phyloP scores from a whole-genome alignment of 1,140 invertebrate species.

The Zaprionus ghesquierei region DNA sequence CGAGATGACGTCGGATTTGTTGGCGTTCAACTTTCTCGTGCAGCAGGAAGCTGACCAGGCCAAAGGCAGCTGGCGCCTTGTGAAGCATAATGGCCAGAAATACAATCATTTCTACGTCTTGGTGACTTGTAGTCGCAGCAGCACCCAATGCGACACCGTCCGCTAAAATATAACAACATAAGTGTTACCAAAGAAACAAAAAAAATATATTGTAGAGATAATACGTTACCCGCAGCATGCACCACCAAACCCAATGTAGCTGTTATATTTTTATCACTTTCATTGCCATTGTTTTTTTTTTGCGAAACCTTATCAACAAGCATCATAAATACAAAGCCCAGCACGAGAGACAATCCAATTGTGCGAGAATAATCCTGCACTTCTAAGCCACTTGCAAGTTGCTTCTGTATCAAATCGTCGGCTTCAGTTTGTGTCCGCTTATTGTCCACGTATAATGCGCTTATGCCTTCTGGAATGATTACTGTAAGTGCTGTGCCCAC shows the following conservation, averaged over 20 bases:
- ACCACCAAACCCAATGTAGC: slow-evolving; percentile 96
- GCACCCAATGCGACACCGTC: slow-evolving; percentile 98
- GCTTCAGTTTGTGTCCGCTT: slow-evolving; percentile 17
- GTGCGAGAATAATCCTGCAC: slow-evolving; percentile 84
- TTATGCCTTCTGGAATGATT: slow-evolving; percentile 99
- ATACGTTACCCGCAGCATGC: slow-evolving; percentile 87
- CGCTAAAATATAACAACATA: slow-evolving; percentile 84
- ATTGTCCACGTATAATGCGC: slow-evolving; percentile 87
- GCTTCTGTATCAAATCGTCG: not conserved
- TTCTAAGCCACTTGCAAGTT: not conserved
- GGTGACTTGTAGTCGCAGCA: slow-evolving; percentile 96
- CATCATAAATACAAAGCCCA: slow-evolving; percentile 98
- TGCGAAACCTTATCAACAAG: slow-evolving; percentile 94
- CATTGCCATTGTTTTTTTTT: slow-evolving; percentile 84
- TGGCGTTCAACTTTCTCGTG: slow-evolving; percentile 95
- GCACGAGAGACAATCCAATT: slow-evolving; percentile 86
- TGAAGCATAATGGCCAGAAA: slow-evolving; percentile 99
- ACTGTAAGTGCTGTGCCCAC: slow-evolving; percentile 98
- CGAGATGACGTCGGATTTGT: slow-evolving; percentile 93
- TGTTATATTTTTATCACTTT: slow-evolving; percentile 90
- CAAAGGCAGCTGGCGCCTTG: slow-evolving; percentile 99
- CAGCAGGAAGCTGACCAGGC: slow-evolving; percentile 97
- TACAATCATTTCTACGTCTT: slow-evolving; percentile 98
- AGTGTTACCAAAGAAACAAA: not conserved
- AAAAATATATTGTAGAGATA: not conserved